Percentiles rank a stretch among this genome's conserved stretches.
Conservation (phyloP, 2,888 invertebrate species). For the Creontiades dilutus region DNA sequence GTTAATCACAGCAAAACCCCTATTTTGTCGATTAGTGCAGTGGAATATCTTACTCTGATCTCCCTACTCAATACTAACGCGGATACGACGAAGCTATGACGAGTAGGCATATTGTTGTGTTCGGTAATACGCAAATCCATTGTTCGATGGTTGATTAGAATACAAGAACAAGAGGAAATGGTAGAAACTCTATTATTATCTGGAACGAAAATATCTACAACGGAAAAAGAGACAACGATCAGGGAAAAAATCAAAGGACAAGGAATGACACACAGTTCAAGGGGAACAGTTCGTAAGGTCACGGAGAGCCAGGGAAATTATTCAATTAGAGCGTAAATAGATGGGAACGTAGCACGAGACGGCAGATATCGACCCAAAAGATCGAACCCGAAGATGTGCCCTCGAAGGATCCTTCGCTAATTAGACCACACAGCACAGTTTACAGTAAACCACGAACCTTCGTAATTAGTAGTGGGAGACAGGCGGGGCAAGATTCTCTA, state of each 20-base stretch:
- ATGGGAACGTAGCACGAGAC: conserved; percentile 63
- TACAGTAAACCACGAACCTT: conserved; percentile 70
- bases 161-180: too few relatives aligned
- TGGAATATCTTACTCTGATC: too few relatives aligned
- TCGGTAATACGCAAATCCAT: too few relatives aligned
- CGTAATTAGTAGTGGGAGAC: conserved; percentile 67
- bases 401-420: conserved; percentile 55
- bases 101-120: too few relatives aligned
- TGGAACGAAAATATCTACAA: too few relatives aligned
- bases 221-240: neutral
- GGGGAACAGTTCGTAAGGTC: conserved; percentile 44
- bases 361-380: conserved; percentile 64
- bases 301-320: conserved; percentile 62
- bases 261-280: conserved; percentile 6
- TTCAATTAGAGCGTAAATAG: conserved; percentile 65
- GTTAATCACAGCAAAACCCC: too few relatives aligned
- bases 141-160: too few relatives aligned
- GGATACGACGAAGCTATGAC: too few relatives aligned
- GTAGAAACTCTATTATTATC: too few relatives aligned
- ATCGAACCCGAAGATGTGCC: conserved; percentile 64
- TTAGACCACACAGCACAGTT: conserved; percentile 70
- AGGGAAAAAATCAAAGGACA: neutral
- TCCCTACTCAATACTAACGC: too few relatives aligned
- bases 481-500: conserved; percentile 49
- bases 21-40: too few relatives aligned